phyloP scores from a whole-genome alignment of 2,888 invertebrate genomes.

The Hoplodrina ambigua region DNA sequence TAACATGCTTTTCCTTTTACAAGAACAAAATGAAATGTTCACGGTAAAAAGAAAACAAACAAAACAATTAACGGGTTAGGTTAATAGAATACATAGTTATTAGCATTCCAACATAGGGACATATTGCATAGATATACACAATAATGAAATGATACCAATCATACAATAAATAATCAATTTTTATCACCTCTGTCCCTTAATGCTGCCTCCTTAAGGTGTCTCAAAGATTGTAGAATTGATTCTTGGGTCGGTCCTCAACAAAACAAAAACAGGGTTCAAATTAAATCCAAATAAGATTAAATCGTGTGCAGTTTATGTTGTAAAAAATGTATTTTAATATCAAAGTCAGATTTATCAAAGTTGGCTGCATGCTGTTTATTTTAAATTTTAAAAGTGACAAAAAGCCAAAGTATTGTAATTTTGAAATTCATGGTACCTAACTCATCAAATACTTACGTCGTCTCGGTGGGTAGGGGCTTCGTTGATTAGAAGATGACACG shows the following conservation, averaged over 20 bases:
- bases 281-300: slow-evolving; percentile 68
- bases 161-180: slow-evolving; percentile 71
- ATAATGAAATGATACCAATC: slow-evolving; percentile 66
- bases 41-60: slow-evolving; percentile 35
- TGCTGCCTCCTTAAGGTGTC: slow-evolving; percentile 82
- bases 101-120: slow-evolving; percentile 48
- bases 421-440: slow-evolving; percentile 17
- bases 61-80: slow-evolving; percentile 37
- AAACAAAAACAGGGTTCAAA: slow-evolving; percentile 77
- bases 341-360: slow-evolving; percentile 56
- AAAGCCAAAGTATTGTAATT: slow-evolving; percentile 48
- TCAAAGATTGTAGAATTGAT: slow-evolving; percentile 82
- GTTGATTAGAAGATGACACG: slow-evolving; percentile 95
- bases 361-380: slow-evolving; percentile 59
- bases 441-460: slow-evolving; percentile 92
- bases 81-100: slow-evolving; percentile 52
- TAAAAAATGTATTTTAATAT: slow-evolving; percentile 60
- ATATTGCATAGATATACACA: slow-evolving; percentile 59
- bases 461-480: slow-evolving; percentile 96
- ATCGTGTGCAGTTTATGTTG: slow-evolving; percentile 65
- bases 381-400: slow-evolving; percentile 42
- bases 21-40: slow-evolving; percentile 40
- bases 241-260: slow-evolving; percentile 83
- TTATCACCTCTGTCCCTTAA: slow-evolving; percentile 80
- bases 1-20: slow-evolving; percentile 53